Conservation (phyloP, 2,888 invertebrate species). For the Dendrolimus pini region DNA sequence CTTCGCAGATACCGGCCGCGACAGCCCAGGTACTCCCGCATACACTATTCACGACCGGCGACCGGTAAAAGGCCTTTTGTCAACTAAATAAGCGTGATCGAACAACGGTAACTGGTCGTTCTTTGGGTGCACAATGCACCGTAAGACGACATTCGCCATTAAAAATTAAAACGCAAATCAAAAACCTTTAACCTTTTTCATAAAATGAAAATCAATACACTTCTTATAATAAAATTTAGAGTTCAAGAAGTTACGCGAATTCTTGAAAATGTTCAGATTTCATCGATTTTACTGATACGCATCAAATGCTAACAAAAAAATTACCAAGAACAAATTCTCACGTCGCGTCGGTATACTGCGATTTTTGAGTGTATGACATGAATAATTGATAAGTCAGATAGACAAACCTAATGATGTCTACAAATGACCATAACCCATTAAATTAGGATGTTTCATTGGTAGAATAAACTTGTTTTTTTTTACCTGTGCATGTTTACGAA, state of each 20-base stretch:
- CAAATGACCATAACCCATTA: not conserved
- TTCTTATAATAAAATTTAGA: not conserved
- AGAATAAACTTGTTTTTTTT: too few species aligned
- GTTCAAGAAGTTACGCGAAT: not conserved
- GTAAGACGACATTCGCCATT: not conserved
- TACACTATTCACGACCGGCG: slow-evolving; percentile 24
- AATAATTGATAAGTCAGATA: not conserved
- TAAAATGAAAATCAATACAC: not conserved
- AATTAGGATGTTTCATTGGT: too few species aligned
- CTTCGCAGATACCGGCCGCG: slow-evolving; percentile 67
- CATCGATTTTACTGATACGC: slow-evolving; percentile 19
- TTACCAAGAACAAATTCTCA: slow-evolving; percentile 28
- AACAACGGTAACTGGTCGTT: slow-evolving; percentile 34
- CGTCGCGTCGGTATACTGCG: slow-evolving; percentile 24
- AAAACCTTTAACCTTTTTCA: not conserved
- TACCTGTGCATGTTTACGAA: too few species aligned
- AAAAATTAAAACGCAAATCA: not conserved
- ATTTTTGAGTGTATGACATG: slow-evolving; percentile 14
- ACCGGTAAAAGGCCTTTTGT: slow-evolving; percentile 42
- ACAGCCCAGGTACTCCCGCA: slow-evolving; percentile 48
- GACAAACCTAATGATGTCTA: not conserved
- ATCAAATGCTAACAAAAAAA: slow-evolving; percentile 34
- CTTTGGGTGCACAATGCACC: not conserved
- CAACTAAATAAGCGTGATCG: slow-evolving; percentile 41
- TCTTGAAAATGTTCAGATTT: not conserved